Evolutionary conservation across 2,797 vertebrate species (phyloP), one percentile per base, ranked within the genome.

Genomic region (Luscinia luscinia): DNA sequence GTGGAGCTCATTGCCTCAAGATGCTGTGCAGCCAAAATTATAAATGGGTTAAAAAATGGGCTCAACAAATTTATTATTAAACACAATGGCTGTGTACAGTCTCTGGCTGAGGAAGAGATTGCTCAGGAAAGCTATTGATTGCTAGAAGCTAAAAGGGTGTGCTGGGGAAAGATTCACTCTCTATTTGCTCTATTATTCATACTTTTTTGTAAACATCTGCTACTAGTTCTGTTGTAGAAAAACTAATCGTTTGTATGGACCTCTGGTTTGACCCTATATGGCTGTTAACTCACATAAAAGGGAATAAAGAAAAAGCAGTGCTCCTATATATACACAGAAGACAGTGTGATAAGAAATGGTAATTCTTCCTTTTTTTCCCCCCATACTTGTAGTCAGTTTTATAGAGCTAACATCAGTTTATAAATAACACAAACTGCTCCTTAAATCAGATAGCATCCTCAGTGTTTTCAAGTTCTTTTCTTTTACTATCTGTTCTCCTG

Each of bases 21-120:
- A 92, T 89, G 61, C 91, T 84, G 34, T 80, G 64, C 92, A 89
- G 72, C 67, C 84, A 82, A 74, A 95, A 93, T 93, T 96, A 82
- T 78, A 94, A 95, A 94, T 92, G 84, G 82, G 81, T 90, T 92
- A 84, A 76, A 84, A 96, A 90, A 96, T 84, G 64, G 81, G 24
- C 87, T 85, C 74, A 84, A 93, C 87, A 75, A 95, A 92, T 83
- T 91, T 75, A 74, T 93, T 93, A 85, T 92, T 89, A 92, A 94
- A 61, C 79, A 91, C 75, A 83, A 83, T 68, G 87, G 34, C 64
- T 87, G 46, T 30, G 26, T 85, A 64, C 68, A 80, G 67, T 80
- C 52, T 90, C 75, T 80, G 78, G 32, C 84, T 92, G 75, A 89
- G 84, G 68, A 85, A 70, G 89, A 92, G 72, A 87, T 89, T 96